Evolutionary conservation across 2,888 invertebrate species (phyloP), one percentile per base, ranked within the genome.

Genomic region (Sarcophaga rosellei): DNA sequence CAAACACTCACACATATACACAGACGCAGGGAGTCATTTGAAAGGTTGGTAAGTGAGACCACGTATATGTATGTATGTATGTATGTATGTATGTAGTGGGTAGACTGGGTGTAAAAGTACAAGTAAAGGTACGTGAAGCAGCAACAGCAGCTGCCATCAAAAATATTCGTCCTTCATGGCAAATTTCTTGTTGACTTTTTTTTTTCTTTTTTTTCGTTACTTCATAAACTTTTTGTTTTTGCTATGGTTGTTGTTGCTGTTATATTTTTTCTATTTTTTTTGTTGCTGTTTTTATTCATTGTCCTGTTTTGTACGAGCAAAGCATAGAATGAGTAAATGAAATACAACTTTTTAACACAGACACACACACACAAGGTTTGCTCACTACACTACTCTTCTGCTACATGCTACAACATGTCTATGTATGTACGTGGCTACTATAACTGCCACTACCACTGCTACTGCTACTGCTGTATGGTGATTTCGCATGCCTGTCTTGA

Each of bases 91-190:
- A 73, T 65, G 59, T 79, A 53, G 23, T 45, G 70, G 57, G 1
- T 70, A 11, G 23, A 12, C 12, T 44, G 17, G n/a, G 59, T 59
- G 61, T 23, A 17, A 35, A 35, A 35, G 35, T 20, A 20, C 61
- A 25, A 57, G 59, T 57, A 45, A 61, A 21, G 70, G 63, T 80
- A 76, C 77, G 62, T 77, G 77, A 85, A 85, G 53, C 15, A 15
- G 53, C 15, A 53, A 53, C 53, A 53, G 62, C 85, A 87, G 83
- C 80, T 87, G 87, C 87, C 87, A 87, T 85, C 85, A 85, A 87
- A 85, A 80, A 81, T 82, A 84, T 87, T 81, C 87, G 87, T 87
- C 87, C 87, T 87, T 87, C 87, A 87, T 87, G 87, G 76, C 61
- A 79, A 73, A 35, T 35, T 35, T 35, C 35, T 84, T 85, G 61